Evolutionary conservation across 2,888 invertebrate species (phyloP).

Genomic region (Epinotia bilunana): DNA sequence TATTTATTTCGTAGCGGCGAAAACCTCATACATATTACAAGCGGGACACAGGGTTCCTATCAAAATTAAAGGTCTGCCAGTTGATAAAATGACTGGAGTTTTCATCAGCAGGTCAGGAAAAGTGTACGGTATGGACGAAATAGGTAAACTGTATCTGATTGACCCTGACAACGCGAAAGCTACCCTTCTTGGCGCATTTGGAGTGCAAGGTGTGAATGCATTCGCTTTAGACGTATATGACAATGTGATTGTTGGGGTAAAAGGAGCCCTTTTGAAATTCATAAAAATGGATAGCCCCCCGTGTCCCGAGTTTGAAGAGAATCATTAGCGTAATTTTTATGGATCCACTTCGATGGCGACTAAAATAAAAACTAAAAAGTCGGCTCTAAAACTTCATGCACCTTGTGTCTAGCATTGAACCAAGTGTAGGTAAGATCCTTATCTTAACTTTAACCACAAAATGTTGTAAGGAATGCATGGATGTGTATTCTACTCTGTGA

Average conservation of each 20-base stretch:
- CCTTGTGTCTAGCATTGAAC: not conserved
- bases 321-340: not conserved
- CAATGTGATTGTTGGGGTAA: constrained; percentile 73
- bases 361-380: not conserved
- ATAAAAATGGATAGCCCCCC: constrained; percentile 68
- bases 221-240: constrained; percentile 76
- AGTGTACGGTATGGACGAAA: constrained; percentile 76
- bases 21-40: constrained; percentile 72
- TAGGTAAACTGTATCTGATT: constrained; percentile 68
- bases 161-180: constrained; percentile 69
- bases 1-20: constrained; percentile 74
- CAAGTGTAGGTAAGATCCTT: not conserved
- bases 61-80: constrained; percentile 72
- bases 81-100: constrained; percentile 72
- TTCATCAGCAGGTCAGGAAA: constrained; percentile 73
- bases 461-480: too few relatives aligned
- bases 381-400: too few relatives aligned
- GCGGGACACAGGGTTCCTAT: constrained; percentile 65
- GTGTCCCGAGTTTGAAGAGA: constrained; percentile 53
- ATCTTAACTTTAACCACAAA: too few relatives aligned
- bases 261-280: constrained; percentile 69
- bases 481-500: too few relatives aligned
- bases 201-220: constrained; percentile 69
- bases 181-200: constrained; percentile 65
- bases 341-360: not conserved